Conservation (phyloP, 2,113 vertebrate genomes). For the Oncorhynchus nerka region DNA sequence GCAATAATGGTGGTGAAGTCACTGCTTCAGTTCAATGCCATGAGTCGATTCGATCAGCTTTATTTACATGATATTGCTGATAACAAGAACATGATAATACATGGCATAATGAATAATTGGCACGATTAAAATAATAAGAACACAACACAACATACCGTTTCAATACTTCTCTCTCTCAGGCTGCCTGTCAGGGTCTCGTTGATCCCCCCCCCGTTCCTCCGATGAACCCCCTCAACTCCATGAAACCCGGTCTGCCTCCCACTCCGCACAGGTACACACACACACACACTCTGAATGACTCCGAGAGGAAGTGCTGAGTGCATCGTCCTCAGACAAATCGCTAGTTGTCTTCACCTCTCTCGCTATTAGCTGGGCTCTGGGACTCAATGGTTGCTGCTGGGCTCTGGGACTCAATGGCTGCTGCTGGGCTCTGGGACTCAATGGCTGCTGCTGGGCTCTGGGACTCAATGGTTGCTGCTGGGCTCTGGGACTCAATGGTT, state of each 20-base stretch:
- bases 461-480: slow-evolving; percentile 27
- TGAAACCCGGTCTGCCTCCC: slow-evolving; percentile 91
- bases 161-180: slow-evolving; percentile 27
- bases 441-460: too few relatives aligned
- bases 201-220: slow-evolving; percentile 70
- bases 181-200: slow-evolving; percentile 62
- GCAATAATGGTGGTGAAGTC: slow-evolving; percentile 6
- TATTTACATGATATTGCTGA: too few relatives aligned
- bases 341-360: not conserved
- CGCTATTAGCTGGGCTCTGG: not conserved
- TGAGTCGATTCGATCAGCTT: too few relatives aligned
- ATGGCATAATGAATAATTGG: too few relatives aligned
- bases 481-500: slow-evolving; percentile 33
- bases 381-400: slow-evolving; percentile 29
- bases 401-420: slow-evolving; percentile 32
- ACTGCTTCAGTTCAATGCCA: too few relatives aligned
- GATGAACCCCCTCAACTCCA: slow-evolving; percentile 94
- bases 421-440: too few relatives aligned
- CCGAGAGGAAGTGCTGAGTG: not conserved
- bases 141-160: too few relatives aligned
- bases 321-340: slow-evolving; percentile 33
- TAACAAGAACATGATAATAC: too few relatives aligned
- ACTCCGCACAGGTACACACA: slow-evolving; percentile 81
- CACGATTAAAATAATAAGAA: not conserved
- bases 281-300: not conserved